Evolutionary conservation across 2,888 invertebrate genomes (phyloP), one percentile per base, ranked within the genome.

Genomic region (Epinotia bilunana): DNA sequence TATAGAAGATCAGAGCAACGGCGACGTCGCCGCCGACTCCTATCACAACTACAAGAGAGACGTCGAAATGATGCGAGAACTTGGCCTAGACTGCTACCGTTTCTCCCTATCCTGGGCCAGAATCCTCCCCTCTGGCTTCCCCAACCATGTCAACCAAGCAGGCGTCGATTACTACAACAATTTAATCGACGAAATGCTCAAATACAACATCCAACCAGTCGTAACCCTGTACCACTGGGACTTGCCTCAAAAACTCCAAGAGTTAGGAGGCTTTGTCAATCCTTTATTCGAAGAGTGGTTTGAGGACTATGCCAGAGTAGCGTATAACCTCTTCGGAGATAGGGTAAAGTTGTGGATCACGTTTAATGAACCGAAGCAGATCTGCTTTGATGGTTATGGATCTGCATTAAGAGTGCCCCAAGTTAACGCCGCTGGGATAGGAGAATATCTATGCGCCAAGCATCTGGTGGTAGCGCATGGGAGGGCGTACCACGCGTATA

Each of bases 141-240:
- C 90, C 1, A 90, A 94, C 72, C 81, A 88, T 9, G 83, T 95
- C 18, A 96, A 95, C 83, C 84, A 93, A 80, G 91, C 91, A 1
- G 96, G 96, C 5, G 88, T 96, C 13, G 88, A 93, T 43, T 96
- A 96, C 85, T 97, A 97, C 86, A 95, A 95, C 78, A 91, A 94
- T 77, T 87, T 96, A 7, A 95, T 97, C 72, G 86, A 96, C 80
- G 95, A 95, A 82, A 91, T 97, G 78, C 77, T 95, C 0, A 92
- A 90, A 53, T 95, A 95, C 78, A 94, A 94, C 61, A 96, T 97
- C 73, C 85, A 89, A 67, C 96, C 97, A 0, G 87, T 95, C 85
- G 89, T 95, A 0, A 95, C 95, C 0, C 83, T 95, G 49, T 94
- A 92, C 80, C 95, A 95, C 76, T 95, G 94, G 91, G 95, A 95